Evolutionary conservation across 2,113 vertebrate species (phyloP), one percentile per base, ranked within the genome.

Genomic region (Sturnira hondurensis): DNA sequence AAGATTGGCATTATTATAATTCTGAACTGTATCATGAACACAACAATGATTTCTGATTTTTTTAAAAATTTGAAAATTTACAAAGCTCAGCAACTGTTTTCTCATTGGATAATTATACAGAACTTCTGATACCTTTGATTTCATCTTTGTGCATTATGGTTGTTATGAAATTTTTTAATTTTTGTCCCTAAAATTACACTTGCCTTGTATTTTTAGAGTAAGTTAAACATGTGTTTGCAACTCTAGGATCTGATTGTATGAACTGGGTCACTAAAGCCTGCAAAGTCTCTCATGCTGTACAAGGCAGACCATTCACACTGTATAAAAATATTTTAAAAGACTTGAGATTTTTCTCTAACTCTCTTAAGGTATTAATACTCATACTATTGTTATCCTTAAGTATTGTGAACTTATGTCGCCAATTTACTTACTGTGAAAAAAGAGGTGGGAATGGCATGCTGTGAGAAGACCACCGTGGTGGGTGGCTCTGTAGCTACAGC

Each of bases 381-480:
- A 47, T 47, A 63, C 50, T 81, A 38, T 68, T 45, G 31, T 84
- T 77, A 43, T 15, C 56, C 56, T 82, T 68, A 28, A 92, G 92
- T 76, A 70, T 80, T 20, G 5, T 77, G 89, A 86, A 90, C 26
- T 73, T 77, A 11, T 38, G 67, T 36, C 33, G 13, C 86, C 76
- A 41, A 15, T 82, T 71, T 89, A 81, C 65, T 92, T 82, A 92
- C 88, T 97, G 95, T 96, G 96, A 96, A 83, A 50, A 85, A 41
- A 58, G 36, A 4, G 28, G 1, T 3, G 33, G 47, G n/a, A 58
- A 45, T 26, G 81, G 85, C n/a, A 0, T 20, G 9, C 68, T 36
- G 45, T 71, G 93, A 71, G 88, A 7, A 45, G 76, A 20, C 0
- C 3, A 1, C 67, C 43, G 1, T 36, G 16, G 45, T 3, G 36